Evolutionary conservation across 2,113 vertebrate genomes (phyloP).

Genomic region (Spheniscus mendiculus): DNA sequence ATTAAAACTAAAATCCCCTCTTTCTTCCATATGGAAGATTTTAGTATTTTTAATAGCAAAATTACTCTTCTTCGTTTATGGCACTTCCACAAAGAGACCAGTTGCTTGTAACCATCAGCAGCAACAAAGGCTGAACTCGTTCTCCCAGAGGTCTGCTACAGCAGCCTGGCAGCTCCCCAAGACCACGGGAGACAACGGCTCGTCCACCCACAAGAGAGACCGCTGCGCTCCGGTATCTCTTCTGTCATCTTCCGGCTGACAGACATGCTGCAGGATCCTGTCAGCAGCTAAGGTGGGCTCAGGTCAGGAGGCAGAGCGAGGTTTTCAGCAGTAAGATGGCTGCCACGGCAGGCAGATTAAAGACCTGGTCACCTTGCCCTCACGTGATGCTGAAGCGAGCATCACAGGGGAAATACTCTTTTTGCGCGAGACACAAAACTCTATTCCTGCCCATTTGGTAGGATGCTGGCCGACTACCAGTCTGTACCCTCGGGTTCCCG

Average conservation of each 20-base stretch:
- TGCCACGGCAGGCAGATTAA: neutral
- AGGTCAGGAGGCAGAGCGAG: neutral
- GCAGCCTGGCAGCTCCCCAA: neutral
- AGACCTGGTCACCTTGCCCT: neutral
- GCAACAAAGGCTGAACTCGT: neutral
- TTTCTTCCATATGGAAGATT: slow-evolving; percentile 22
- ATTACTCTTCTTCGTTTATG: neutral
- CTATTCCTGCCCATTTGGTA: neutral
- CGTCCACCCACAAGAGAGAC: rapidly evolving
- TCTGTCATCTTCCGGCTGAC: neutral
- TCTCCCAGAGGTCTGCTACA: neutral
- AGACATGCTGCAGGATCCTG: neutral
- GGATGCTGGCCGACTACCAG: neutral
- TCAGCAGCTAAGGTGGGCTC: neutral
- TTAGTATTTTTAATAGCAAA: slow-evolving; percentile 15
- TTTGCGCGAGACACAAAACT: neutral
- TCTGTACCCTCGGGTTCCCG: rapidly evolving
- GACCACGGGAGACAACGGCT: rapidly evolving
- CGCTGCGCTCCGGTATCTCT: neutral
- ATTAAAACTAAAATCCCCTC: neutral
- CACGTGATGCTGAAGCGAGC: neutral
- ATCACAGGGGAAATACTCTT: neutral
- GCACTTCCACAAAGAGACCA: neutral
- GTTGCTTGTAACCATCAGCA: neutral
- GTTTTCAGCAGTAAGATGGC: neutral